Percentiles rank a stretch among this genome's conserved stretches.
phyloP scores from a whole-genome alignment of 2,888 invertebrate genomes.

The Lycaena phlaeas region DNA sequence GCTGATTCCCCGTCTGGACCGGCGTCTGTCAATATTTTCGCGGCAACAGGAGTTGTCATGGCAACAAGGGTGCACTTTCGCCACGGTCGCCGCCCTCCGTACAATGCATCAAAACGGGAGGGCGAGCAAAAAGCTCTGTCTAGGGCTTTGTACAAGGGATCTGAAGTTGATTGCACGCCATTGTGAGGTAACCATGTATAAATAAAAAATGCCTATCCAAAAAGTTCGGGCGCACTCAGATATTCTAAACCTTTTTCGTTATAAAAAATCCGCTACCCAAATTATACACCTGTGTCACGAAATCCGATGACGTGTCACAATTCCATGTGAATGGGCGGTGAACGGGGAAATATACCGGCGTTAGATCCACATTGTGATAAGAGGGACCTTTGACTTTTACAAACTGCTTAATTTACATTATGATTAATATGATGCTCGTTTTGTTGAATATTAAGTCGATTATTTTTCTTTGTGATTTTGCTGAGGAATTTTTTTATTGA shows the following conservation, averaged over 20 bases:
- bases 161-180: slow-evolving; percentile 23
- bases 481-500: too few species aligned
- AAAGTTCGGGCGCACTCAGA: not conserved
- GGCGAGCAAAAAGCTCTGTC: slow-evolving; percentile 48
- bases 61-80: slow-evolving; percentile 51
- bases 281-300: slow-evolving; percentile 21
- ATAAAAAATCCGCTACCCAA: slow-evolving; percentile 6
- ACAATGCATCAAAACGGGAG: slow-evolving; percentile 48
- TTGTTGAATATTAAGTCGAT: not conserved
- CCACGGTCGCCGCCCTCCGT: slow-evolving; percentile 53
- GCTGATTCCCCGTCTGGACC: slow-evolving; percentile 37
- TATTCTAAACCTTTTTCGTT: not conserved
- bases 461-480: too few species aligned
- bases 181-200: slow-evolving; percentile 20
- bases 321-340: slow-evolving; percentile 20
- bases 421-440: not conserved
- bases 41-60: slow-evolving; percentile 61
- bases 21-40: slow-evolving; percentile 58
- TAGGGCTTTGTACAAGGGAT: slow-evolving; percentile 48
- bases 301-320: slow-evolving; percentile 18
- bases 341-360: slow-evolving; percentile 17
- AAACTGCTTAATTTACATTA: slow-evolving; percentile 12
- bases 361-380: slow-evolving; percentile 24
- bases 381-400: slow-evolving; percentile 14
- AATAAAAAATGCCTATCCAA: slow-evolving; percentile 14